Evolutionary conservation across 2,888 invertebrate species (phyloP).

Genomic region (Danaus chrysippus): DNA sequence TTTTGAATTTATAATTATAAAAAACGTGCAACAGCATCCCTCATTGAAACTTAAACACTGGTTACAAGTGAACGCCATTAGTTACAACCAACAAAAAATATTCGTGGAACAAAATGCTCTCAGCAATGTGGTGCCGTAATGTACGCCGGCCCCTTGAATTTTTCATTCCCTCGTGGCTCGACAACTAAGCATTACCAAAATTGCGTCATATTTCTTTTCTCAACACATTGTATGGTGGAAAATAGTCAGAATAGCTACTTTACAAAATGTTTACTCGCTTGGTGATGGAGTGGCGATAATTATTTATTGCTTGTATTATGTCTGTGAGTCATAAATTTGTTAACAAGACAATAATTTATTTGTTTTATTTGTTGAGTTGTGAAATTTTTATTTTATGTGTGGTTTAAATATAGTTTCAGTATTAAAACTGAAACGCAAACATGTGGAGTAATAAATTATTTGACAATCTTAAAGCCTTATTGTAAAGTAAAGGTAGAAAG

Average conservation of each 20-base stretch:
- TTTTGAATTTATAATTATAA: slow-evolving; percentile 2
- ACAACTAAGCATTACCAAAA: slow-evolving; percentile 78
- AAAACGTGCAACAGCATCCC: slow-evolving; percentile 17
- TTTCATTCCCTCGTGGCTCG: slow-evolving; percentile 77
- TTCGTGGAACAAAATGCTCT: slow-evolving; percentile 67
- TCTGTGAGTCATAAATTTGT: slow-evolving; percentile 19
- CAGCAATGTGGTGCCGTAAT: slow-evolving; percentile 70
- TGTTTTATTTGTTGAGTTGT: background rate
- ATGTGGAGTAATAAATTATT: no score
- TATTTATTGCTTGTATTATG: slow-evolving; percentile 38
- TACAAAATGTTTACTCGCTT: slow-evolving; percentile 45
- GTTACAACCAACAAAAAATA: slow-evolving; percentile 55
- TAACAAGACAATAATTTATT: slow-evolving; percentile 9
- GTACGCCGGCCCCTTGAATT: slow-evolving; percentile 75
- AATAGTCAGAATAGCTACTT: slow-evolving; percentile 68
- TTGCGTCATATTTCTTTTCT: slow-evolving; percentile 77
- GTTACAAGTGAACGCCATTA: slow-evolving; percentile 45
- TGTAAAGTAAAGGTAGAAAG: no score
- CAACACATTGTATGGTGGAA: slow-evolving; percentile 59
- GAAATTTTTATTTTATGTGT: background rate
- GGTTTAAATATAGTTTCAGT: background rate
- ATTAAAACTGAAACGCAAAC: background rate
- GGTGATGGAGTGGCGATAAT: slow-evolving; percentile 38
- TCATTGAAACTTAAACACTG: slow-evolving; percentile 35
- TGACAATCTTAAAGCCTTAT: no score